Conservation (phyloP, 2,113 vertebrate genomes). For the Oreochromis aureus region DNA sequence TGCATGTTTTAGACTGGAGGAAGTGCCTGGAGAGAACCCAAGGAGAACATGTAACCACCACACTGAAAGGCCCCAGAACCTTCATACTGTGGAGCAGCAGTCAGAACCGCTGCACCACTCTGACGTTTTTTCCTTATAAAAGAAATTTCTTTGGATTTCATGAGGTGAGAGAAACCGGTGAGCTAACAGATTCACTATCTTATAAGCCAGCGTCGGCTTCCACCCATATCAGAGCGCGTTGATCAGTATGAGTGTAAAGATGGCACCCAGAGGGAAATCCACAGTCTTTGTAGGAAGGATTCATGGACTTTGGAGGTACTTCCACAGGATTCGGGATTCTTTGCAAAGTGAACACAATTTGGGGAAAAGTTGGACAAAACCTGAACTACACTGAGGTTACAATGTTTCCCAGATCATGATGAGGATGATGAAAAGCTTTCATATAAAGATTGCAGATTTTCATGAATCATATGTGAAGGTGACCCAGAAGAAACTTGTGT, state of each 20-base stretch:
- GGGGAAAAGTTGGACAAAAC: neutral
- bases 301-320: neutral
- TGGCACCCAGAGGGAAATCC: neutral
- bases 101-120: fast-evolving
- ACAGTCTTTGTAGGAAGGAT: neutral
- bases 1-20: neutral
- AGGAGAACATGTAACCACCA: neutral
- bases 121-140: neutral
- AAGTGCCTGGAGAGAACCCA: neutral
- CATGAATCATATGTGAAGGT: neutral
- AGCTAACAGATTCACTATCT: neutral
- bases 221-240: neutral
- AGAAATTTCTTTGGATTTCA: fast-evolving
- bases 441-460: neutral
- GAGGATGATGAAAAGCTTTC: neutral
- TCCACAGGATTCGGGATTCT: neutral
- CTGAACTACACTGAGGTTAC: neutral
- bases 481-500: neutral
- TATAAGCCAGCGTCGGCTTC: fast-evolving
- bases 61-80: neutral
- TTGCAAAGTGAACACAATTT: neutral
- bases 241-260: neutral
- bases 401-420: neutral
- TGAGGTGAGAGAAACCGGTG: neutral
- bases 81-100: neutral